Conservation (phyloP, 2,797 vertebrate genomes). For the Squalus acanthias region DNA sequence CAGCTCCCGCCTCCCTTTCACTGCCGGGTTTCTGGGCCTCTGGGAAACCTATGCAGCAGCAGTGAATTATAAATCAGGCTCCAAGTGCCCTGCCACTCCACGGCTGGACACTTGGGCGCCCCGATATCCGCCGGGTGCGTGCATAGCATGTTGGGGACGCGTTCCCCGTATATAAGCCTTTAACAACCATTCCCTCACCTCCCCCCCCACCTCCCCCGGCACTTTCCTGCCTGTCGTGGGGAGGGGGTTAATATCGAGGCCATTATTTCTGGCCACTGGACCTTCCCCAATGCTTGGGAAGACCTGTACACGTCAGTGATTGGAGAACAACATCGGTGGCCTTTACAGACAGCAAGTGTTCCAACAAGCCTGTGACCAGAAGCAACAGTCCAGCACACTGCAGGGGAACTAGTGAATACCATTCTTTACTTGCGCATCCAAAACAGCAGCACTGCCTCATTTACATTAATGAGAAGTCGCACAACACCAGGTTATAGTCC, state of each 20-base stretch:
- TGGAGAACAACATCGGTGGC: background rate
- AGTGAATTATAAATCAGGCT: background rate
- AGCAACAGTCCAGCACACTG: background rate
- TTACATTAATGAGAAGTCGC: background rate
- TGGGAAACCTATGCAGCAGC: background rate
- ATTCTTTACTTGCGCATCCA: background rate
- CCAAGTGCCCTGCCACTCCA: background rate
- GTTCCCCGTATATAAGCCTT: background rate
- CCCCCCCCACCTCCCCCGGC: background rate
- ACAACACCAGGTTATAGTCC: too few species aligned
- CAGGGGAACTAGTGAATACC: background rate
- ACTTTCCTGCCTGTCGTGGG: background rate
- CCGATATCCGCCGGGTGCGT: background rate
- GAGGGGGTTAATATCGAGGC: background rate
- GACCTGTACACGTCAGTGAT: background rate
- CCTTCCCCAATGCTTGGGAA: background rate
- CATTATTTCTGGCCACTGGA: background rate
- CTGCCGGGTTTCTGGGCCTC: background rate
- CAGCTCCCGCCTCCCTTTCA: background rate
- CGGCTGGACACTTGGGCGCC: background rate
- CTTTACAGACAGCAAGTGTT: background rate
- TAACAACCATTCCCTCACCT: background rate
- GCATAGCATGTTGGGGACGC: background rate
- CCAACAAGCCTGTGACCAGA: background rate
- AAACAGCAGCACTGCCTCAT: background rate